Conservation (phyloP, 2,797 vertebrate species). For the Poecilia gillii region DNA sequence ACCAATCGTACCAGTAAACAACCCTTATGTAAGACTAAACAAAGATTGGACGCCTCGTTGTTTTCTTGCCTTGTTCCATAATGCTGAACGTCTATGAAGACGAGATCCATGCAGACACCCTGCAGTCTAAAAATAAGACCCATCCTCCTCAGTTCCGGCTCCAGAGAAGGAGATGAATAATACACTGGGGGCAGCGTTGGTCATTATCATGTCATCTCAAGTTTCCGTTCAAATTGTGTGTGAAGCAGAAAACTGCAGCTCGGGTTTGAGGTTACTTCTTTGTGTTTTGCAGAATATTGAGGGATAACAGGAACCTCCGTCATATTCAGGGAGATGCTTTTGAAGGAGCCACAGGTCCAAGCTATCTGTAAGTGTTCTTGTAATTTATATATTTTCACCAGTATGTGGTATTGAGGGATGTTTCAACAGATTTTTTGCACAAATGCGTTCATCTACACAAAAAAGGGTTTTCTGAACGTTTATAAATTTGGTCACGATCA, state of each 20-base stretch:
- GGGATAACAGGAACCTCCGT: slow-evolving; percentile 84
- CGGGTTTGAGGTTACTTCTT: slow-evolving; percentile 23
- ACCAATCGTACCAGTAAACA: slow-evolving; percentile 73
- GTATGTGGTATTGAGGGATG: background rate
- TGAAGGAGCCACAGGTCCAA: slow-evolving; percentile 85
- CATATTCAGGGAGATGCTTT: slow-evolving; percentile 86
- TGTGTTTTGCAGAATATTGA: slow-evolving; percentile 82
- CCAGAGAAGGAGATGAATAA: slow-evolving; percentile 34
- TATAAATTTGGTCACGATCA: background rate
- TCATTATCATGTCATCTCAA: slow-evolving; percentile 43
- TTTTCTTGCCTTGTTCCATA: slow-evolving; percentile 56
- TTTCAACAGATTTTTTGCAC: background rate
- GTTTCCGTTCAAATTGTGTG: slow-evolving; percentile 22
- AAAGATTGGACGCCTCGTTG: slow-evolving; percentile 69
- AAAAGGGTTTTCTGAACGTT: background rate
- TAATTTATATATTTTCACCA: background rate
- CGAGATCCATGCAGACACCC: slow-evolving; percentile 48
- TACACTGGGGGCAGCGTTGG: slow-evolving; percentile 29
- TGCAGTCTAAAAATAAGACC: slow-evolving; percentile 67
- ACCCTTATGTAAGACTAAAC: slow-evolving; percentile 77
- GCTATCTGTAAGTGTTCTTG: slow-evolving; percentile 79
- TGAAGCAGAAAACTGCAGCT: slow-evolving; percentile 20
- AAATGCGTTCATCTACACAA: background rate
- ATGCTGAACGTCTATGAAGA: slow-evolving; percentile 52
- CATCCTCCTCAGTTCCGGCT: slow-evolving; percentile 50